A percentile compares a stretch with the other conserved stretches of the same genome.
Conservation (phyloP, 2,797 vertebrate species). For the Oreortyx pictus region DNA sequence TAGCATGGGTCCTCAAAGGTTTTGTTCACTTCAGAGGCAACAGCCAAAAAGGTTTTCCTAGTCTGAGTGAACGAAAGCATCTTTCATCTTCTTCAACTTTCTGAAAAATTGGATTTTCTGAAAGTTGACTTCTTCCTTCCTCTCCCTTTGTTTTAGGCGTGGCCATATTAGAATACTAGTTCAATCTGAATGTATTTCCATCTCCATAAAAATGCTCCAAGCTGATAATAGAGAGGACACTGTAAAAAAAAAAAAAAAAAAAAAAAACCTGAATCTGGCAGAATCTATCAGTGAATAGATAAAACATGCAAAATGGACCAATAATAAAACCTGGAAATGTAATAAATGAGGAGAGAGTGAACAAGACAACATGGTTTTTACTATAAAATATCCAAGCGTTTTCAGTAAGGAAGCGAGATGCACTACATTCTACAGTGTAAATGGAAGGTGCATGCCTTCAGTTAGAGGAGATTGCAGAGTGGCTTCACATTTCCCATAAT, state of each 20-base stretch:
- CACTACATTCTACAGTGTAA: background rate
- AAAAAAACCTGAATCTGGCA: background rate
- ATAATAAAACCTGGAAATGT: background rate
- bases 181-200: background rate
- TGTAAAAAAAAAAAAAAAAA: background rate
- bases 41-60: background rate
- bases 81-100: background rate
- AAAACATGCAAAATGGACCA: background rate
- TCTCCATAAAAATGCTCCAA: background rate
- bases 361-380: background rate
- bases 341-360: background rate
- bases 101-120: background rate
- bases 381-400: background rate
- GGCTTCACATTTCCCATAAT: background rate
- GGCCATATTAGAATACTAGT: background rate
- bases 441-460: background rate
- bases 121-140: background rate
- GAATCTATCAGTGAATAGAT: background rate
- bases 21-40: background rate
- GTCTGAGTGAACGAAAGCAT: background rate
- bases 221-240: background rate
- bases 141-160: background rate
- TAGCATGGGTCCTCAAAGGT: background rate
- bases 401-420: background rate
- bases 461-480: background rate